phyloP scores from a whole-genome alignment of 2,888 invertebrate species.

The Halictus ligatus region DNA sequence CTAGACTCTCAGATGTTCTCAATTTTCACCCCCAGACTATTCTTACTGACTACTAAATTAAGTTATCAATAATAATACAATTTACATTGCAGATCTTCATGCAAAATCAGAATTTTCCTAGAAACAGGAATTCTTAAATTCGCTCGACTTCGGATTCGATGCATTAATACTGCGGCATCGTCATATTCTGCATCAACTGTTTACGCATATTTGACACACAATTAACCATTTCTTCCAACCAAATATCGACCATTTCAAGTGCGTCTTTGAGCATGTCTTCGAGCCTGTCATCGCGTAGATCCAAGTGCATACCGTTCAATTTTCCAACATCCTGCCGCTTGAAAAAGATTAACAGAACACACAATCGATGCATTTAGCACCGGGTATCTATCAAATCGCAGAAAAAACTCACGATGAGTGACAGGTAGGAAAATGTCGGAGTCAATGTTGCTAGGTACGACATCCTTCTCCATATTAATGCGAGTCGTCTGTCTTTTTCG shows the following conservation, averaged over 20 bases:
- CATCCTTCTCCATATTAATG: neutral
- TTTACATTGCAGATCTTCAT: too few species aligned
- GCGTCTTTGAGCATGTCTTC: too few species aligned
- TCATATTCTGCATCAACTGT: too few species aligned
- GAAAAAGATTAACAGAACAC: neutral
- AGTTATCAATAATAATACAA: too few species aligned
- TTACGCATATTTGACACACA: too few species aligned
- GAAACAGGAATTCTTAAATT: too few species aligned
- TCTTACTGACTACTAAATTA: too few species aligned
- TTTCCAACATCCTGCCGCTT: neutral
- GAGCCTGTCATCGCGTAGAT: neutral
- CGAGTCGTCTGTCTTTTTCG: neutral
- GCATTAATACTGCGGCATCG: too few species aligned
- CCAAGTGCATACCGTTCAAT: neutral
- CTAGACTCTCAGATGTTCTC: too few species aligned
- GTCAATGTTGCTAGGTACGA: neutral
- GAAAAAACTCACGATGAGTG: neutral
- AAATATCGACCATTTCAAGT: neutral
- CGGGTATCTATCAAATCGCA: neutral
- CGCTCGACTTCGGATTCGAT: too few species aligned
- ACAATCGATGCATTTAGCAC: neutral
- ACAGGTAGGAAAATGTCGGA: neutral
- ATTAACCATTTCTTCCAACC: neutral
- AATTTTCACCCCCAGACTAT: too few species aligned
- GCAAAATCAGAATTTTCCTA: too few species aligned